A percentile compares a stretch with the other conserved stretches of the same genome.
Conservation (phyloP, 35 echinoderm and acorn worm species). For the Apostichopus californicus region DNA sequence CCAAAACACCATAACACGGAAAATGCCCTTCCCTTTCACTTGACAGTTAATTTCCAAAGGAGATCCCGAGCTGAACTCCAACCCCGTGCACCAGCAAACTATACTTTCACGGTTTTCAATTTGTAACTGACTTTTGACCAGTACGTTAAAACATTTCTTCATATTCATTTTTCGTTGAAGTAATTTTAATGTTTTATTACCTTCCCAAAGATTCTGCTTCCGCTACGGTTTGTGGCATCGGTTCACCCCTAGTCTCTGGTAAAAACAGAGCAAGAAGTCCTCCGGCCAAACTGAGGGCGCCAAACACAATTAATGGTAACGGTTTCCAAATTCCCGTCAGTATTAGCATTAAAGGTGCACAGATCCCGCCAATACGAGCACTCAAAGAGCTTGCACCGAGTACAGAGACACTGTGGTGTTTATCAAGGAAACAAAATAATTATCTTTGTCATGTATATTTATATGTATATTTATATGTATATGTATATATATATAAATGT, state of each 20-base stretch:
- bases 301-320: slow-evolving; percentile 40
- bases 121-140: too few relatives aligned
- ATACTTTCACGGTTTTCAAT: too few relatives aligned
- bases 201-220: slow-evolving; percentile 40
- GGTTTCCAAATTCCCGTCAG: slow-evolving; percentile 39
- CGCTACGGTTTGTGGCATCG: slow-evolving; percentile 43
- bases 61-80: too few relatives aligned
- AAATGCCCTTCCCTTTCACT: too few relatives aligned
- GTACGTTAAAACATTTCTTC: too few relatives aligned
- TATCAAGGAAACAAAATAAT: background rate
- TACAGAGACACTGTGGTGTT: background rate
- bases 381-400: slow-evolving; percentile 34
- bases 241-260: slow-evolving; percentile 30
- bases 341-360: slow-evolving; percentile 39
- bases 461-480: too few relatives aligned
- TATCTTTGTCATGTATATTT: background rate
- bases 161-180: too few relatives aligned
- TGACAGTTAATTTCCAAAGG: too few relatives aligned
- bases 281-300: background rate
- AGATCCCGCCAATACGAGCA: slow-evolving; percentile 35
- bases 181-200: background rate
- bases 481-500: background rate
- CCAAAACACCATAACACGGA: too few relatives aligned
- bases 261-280: slow-evolving; percentile 36
- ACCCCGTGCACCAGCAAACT: too few relatives aligned